Percentiles rank a stretch among this genome's conserved stretches.
phyloP scores from a whole-genome alignment of 2,888 invertebrate species.

The Tineola bisselliella region DNA sequence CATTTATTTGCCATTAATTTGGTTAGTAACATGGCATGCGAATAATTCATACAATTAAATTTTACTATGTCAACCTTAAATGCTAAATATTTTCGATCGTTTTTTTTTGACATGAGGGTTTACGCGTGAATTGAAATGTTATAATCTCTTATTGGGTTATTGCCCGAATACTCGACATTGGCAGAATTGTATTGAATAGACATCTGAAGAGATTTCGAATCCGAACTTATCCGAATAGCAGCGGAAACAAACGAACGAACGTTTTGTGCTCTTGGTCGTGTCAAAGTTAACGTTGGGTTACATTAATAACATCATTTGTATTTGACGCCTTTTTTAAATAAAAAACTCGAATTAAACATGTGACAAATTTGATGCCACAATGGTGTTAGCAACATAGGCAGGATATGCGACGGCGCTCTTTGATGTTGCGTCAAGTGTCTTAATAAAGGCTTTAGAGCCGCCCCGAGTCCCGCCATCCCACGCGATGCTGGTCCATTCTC shows the following conservation, averaged over 20 bases:
- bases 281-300: neutral
- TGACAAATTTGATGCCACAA: slow-evolving; percentile 64
- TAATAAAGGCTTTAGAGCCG: slow-evolving; percentile 28
- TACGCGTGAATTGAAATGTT: no score
- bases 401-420: slow-evolving; percentile 27
- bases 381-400: slow-evolving; percentile 16
- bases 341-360: slow-evolving; percentile 23
- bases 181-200: no score
- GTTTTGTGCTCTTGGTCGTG: no score
- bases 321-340: neutral
- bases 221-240: neutral
- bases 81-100: no score
- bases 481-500: slow-evolving; percentile 3
- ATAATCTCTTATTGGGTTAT: no score
- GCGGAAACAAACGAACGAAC: neutral
- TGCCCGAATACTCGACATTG: no score
- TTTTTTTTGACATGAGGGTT: no score
- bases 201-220: no score
- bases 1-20: no score
- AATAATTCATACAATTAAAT: no score
- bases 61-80: no score
- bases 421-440: slow-evolving; percentile 62
- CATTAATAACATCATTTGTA: neutral
- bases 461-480: slow-evolving; percentile 1
- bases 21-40: no score